These are phyloP conservation scores for Ptycholaimellus sp. DNA, from an alignment of 2,888 invertebrate species.

Conservation along the genomic window DNA sequence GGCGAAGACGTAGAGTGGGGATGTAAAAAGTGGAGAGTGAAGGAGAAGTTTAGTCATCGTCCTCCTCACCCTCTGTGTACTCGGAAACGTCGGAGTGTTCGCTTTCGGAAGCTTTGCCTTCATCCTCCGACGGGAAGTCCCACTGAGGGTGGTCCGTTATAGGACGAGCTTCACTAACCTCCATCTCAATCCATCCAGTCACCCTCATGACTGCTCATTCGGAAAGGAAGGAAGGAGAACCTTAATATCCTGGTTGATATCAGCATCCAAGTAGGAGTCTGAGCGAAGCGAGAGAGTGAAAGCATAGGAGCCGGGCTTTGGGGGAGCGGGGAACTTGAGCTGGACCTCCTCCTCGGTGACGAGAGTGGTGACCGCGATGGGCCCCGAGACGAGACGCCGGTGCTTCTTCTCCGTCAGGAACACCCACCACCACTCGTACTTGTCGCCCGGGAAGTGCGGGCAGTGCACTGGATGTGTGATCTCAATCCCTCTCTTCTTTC, in stretches of 20 bases:
- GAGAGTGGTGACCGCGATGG: slow-evolving; percentile 73
- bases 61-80: slow-evolving; percentile 25
- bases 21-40: too few species aligned
- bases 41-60: slow-evolving; percentile 9
- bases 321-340: slow-evolving; percentile 82
- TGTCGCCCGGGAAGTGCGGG: slow-evolving; percentile 74
- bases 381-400: slow-evolving; percentile 64
- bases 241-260: slow-evolving; percentile 77
- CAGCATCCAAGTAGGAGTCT: slow-evolving; percentile 89
- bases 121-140: slow-evolving; percentile 70
- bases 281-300: slow-evolving; percentile 60
- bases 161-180: slow-evolving; percentile 81
- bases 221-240: too few species aligned
- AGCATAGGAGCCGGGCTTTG: slow-evolving; percentile 60
- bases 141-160: slow-evolving; percentile 88
- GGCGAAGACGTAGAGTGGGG: too few species aligned
- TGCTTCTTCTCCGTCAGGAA: slow-evolving; percentile 82
- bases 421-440: slow-evolving; percentile 99
- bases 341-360: slow-evolving; percentile 60
- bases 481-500: too few species aligned
- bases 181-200: slow-evolving; percentile 37
- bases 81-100: slow-evolving; percentile 34
- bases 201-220: too few species aligned
- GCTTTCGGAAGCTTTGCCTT: slow-evolving; percentile 38
- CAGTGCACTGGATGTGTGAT: slow-evolving; percentile 87